A percentile compares a stretch with the other conserved stretches of the same genome.
Evolutionary conservation across 1,140 invertebrate species (phyloP).

Genomic region (Atopsyche davidsoni): DNA sequence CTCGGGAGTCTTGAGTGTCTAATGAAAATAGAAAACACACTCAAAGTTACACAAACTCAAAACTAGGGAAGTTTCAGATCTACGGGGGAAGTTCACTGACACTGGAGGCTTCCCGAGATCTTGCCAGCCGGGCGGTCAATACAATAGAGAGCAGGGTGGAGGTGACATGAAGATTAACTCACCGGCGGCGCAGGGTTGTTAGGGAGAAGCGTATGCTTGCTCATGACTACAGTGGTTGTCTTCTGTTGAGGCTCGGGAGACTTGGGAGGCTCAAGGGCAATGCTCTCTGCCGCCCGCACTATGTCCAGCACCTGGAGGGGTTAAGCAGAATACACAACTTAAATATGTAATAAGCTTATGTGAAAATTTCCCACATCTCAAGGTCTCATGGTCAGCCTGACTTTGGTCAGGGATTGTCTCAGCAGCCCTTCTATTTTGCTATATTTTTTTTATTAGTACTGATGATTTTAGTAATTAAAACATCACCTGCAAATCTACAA

Average conservation of each 20-base stretch:
- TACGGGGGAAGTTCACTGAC: no score
- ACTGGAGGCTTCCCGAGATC: no score
- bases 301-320: conserved; percentile 77
- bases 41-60: no score
- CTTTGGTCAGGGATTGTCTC: neutral
- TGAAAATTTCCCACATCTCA: neutral
- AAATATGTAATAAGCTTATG: conserved; percentile 1
- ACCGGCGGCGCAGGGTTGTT: conserved; percentile 43
- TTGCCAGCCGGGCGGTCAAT: no score
- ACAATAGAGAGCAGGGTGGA: no score
- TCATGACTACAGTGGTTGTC: conserved; percentile 91
- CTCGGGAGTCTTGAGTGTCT: no score
- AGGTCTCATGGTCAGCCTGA: neutral
- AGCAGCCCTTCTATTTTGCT: neutral
- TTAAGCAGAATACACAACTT: neutral
- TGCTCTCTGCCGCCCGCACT: conserved; percentile 78
- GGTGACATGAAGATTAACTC: conserved; percentile 8
- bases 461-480: no score
- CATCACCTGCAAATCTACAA: no score
- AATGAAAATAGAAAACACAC: no score
- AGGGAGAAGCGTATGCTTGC: conserved; percentile 73
- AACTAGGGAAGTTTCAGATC: no score
- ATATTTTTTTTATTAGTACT: no score
- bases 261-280: conserved; percentile 68
- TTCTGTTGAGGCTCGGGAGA: conserved; percentile 76